Evolutionary conservation across 2,888 invertebrate species (phyloP).

Genomic region (Chloromyia formosa): DNA sequence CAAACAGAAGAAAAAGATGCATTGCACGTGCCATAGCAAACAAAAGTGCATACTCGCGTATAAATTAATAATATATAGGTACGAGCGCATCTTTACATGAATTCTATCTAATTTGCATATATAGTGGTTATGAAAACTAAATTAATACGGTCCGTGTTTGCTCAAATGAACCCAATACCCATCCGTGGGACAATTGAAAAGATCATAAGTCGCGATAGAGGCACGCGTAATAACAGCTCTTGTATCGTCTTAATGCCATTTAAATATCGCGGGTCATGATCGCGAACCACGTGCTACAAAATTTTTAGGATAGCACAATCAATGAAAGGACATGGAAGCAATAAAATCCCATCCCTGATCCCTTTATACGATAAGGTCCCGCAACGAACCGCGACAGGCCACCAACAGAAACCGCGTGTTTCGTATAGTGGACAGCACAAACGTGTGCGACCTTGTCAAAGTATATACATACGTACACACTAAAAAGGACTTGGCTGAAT

Average conservation of each 20-base stretch:
- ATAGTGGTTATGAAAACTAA: background rate
- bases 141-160: background rate
- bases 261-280: slow-evolving; percentile 26
- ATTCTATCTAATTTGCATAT: slow-evolving; percentile 22
- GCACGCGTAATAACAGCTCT: background rate
- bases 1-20: background rate
- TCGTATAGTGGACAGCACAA: slow-evolving; percentile 3
- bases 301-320: background rate
- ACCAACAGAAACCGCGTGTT: background rate
- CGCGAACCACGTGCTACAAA: slow-evolving; percentile 7
- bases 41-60: background rate
- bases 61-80: too few species aligned
- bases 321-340: slow-evolving; percentile 22
- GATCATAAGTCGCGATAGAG: slow-evolving; percentile 27
- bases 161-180: slow-evolving; percentile 5
- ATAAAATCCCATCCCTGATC: slow-evolving; percentile 34
- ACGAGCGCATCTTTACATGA: background rate
- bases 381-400: slow-evolving; percentile 32
- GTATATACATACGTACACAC: background rate
- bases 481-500: too few species aligned
- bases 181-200: slow-evolving; percentile 29
- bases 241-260: slow-evolving; percentile 27
- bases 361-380: slow-evolving; percentile 1
- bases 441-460: background rate
- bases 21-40: background rate